Conservation (phyloP, 2,888 invertebrate genomes). For the Euplexia lucipara region DNA sequence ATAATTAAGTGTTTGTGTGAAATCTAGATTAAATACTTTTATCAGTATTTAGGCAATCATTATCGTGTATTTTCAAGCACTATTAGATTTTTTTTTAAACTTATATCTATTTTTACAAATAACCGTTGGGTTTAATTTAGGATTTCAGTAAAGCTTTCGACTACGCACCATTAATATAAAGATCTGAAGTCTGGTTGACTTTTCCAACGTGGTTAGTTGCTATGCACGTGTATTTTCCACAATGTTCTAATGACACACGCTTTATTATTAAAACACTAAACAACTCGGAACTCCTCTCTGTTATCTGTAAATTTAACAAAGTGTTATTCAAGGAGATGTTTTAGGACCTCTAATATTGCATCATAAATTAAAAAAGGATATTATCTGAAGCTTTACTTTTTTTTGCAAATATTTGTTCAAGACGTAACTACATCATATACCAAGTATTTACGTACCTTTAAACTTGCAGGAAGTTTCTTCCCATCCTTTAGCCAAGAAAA, state of each 20-base stretch:
- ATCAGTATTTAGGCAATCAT: background rate
- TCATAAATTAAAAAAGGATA: no score
- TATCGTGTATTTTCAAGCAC: no score
- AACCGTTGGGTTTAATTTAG: background rate
- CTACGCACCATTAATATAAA: conserved; percentile 93
- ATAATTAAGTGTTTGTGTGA: background rate
- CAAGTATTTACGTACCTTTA: conserved; percentile 87
- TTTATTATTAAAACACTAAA: conserved; percentile 94
- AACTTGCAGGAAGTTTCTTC: conserved; percentile 91
- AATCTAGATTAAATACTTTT: background rate
- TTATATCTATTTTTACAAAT: no score
- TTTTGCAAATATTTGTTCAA: no score
- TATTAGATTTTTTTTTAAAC: no score
- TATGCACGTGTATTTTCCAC: conserved; percentile 94
- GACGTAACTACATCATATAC: no score
- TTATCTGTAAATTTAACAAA: conserved; percentile 84
- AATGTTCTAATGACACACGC: conserved; percentile 93
- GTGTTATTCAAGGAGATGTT: conserved; percentile 26
- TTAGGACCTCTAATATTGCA: conserved; percentile 22
- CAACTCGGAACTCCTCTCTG: conserved; percentile 93
- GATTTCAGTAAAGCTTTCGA: conserved; percentile 8
- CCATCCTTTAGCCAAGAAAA: conserved; percentile 94
- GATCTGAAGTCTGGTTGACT: conserved; percentile 93
- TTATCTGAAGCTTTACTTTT: no score
- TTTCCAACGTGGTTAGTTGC: conserved; percentile 94